These are phyloP conservation scores for Andrena fulva DNA, from an alignment of 2,888 invertebrate genomes.

Conservation along the genomic window DNA sequence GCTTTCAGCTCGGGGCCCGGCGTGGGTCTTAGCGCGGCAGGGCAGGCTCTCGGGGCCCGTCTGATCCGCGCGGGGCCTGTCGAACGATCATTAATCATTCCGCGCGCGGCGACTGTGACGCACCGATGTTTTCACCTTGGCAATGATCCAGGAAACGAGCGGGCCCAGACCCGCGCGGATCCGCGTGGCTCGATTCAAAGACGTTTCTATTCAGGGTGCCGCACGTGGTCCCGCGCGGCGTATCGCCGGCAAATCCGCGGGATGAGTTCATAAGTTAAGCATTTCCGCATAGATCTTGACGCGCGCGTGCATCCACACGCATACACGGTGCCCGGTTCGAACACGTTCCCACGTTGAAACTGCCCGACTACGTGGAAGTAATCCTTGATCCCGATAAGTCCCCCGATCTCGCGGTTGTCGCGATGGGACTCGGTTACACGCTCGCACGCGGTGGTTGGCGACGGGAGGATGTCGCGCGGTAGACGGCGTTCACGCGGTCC, in stretches of 20 bases:
- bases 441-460: too few species aligned
- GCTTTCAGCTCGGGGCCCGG: slow-evolving; percentile 22
- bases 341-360: background rate
- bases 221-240: slow-evolving; percentile 51
- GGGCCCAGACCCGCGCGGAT: slow-evolving; percentile 59
- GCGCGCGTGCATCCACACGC: slow-evolving; percentile 32
- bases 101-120: slow-evolving; percentile 69
- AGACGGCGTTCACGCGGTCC: background rate
- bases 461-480: too few species aligned
- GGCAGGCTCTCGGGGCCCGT: slow-evolving; percentile 22
- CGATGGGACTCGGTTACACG: too few species aligned
- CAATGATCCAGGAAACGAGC: slow-evolving; percentile 80
- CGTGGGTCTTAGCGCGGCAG: slow-evolving; percentile 14
- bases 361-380: background rate
- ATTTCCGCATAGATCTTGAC: slow-evolving; percentile 70
- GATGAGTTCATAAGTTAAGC: slow-evolving; percentile 76
- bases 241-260: slow-evolving; percentile 52
- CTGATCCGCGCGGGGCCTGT: slow-evolving; percentile 52
- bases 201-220: slow-evolving; percentile 75
- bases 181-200: slow-evolving; percentile 68
- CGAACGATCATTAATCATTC: slow-evolving; percentile 72
- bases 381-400: background rate
- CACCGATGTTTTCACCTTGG: slow-evolving; percentile 80
- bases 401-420: too few species aligned
- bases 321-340: slow-evolving; percentile 27